These are phyloP conservation scores for Rhadina sibilatrix DNA, from an alignment of 2,113 vertebrate genomes.

Conservation along the genomic window DNA sequence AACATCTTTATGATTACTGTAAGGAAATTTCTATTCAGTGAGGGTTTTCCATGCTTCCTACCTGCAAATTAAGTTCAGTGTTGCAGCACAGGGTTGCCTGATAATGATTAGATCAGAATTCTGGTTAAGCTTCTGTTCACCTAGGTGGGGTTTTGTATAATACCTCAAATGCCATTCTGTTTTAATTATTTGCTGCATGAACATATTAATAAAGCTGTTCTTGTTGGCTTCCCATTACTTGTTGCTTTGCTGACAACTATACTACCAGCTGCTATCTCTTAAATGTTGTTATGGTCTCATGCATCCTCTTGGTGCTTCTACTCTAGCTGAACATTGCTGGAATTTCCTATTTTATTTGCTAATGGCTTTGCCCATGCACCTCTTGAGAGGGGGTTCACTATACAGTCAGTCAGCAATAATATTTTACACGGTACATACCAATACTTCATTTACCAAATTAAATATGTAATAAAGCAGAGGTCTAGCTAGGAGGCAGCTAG, in stretches of 20 bases:
- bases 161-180: background rate
- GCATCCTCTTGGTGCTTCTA: background rate
- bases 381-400: accelerated
- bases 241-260: background rate
- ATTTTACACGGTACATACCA: background rate
- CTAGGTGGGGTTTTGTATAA: background rate
- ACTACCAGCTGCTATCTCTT: background rate
- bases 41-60: background rate
- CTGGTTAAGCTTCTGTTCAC: background rate
- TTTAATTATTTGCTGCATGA: background rate
- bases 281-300: background rate
- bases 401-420: background rate
- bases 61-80: background rate
- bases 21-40: background rate
- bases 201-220: background rate
- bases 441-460: background rate
- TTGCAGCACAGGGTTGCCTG: background rate
- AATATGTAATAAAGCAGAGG: background rate
- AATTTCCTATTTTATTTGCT: background rate
- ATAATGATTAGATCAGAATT: background rate
- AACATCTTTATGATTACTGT: background rate
- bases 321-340: background rate
- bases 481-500: background rate
- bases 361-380: background rate
- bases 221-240: background rate